A percentile compares a stretch with the other conserved stretches of the same genome.
Conservation (phyloP, 2,888 invertebrate species). For the Clunio marinus region DNA sequence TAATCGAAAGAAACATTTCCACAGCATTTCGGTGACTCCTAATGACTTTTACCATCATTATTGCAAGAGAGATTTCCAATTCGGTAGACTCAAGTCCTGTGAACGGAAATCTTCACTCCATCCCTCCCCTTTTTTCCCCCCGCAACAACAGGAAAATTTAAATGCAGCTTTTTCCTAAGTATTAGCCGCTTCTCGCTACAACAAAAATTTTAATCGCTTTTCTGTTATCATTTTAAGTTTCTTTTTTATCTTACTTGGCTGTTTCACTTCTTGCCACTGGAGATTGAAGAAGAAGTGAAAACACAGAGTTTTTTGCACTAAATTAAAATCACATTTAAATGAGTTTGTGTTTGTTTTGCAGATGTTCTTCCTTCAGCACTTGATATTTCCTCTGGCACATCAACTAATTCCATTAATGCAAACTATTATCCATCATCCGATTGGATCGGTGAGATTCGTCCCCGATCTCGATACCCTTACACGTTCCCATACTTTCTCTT, state of each 20-base stretch:
- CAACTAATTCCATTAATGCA: constrained; percentile 56
- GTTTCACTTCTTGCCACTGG: too few relatives aligned
- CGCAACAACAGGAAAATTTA: background rate
- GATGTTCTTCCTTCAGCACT: constrained; percentile 54
- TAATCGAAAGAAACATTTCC: background rate
- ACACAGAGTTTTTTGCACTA: background rate
- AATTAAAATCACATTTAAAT: constrained; percentile 10
- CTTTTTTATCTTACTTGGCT: too few relatives aligned
- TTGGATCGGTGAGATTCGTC: constrained; percentile 56
- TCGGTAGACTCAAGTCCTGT: background rate
- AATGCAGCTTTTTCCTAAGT: background rate
- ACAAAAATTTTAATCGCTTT: constrained; percentile 6
- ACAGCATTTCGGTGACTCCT: background rate
- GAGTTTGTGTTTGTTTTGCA: constrained; percentile 49
- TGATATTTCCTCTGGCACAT: constrained; percentile 57
- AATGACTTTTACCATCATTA: constrained; percentile 2
- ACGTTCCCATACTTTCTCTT: constrained; percentile 60
- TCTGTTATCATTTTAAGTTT: constrained; percentile 9
- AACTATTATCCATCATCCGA: constrained; percentile 52
- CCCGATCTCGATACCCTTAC: constrained; percentile 56
- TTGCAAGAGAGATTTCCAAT: background rate
- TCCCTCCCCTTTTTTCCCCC: too few relatives aligned
- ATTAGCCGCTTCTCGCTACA: too few relatives aligned
- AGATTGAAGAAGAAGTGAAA: background rate
- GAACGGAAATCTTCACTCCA: background rate